Evolutionary conservation across 2,797 vertebrate genomes (phyloP).

Genomic region (Rhynchotus rufescens): DNA sequence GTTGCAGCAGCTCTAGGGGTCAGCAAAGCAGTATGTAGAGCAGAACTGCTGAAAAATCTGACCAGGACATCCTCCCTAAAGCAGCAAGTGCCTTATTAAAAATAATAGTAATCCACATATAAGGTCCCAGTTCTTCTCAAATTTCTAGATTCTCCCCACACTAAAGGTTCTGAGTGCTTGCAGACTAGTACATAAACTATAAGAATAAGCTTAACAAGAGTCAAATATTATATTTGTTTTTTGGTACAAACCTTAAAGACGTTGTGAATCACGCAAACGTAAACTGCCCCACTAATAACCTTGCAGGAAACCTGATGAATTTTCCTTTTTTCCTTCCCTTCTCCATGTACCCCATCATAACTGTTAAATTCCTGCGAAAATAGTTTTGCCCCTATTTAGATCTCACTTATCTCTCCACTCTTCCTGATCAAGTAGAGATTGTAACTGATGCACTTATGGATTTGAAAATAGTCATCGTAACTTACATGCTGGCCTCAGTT

Average conservation of each 20-base stretch:
- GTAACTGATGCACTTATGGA: background rate
- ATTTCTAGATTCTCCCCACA: background rate
- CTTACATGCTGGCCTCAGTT: background rate
- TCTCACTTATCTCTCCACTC: background rate
- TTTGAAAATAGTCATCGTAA: background rate
- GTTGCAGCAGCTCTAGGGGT: background rate
- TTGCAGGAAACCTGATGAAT: background rate
- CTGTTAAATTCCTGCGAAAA: background rate
- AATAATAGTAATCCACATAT: background rate
- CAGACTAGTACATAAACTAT: background rate
- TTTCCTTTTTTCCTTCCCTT: background rate
- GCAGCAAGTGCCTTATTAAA: background rate
- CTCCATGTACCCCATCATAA: background rate
- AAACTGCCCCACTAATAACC: background rate
- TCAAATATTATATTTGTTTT: background rate
- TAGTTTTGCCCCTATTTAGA: background rate
- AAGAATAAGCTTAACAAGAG: background rate
- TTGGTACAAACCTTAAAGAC: background rate
- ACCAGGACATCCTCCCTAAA: background rate
- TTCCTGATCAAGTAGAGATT: background rate
- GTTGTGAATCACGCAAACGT: background rate
- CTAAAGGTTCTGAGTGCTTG: background rate
- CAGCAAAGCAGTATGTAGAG: background rate
- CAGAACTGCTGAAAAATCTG: background rate
- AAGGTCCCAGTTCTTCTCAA: background rate